These are phyloP conservation scores for Ploceus nigricollis DNA, from an alignment of 2,113 vertebrate species.

Conservation along the genomic window DNA sequence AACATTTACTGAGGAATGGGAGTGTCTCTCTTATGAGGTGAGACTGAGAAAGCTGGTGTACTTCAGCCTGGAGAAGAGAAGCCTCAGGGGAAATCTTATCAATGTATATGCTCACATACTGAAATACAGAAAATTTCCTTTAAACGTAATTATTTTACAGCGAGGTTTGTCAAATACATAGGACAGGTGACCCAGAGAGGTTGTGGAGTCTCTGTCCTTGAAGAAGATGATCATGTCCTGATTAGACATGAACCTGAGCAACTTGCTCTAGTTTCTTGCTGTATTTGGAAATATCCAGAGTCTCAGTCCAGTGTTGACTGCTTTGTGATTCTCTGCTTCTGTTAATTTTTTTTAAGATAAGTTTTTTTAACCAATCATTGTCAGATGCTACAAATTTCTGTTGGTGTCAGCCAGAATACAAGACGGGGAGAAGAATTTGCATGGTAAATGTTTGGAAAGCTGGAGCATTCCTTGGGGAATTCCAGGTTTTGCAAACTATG, in stretches of 20 bases:
- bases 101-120: neutral
- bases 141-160: neutral
- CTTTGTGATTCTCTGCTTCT: neutral
- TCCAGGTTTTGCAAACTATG: neutral
- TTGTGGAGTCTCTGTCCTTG: neutral
- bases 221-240: neutral
- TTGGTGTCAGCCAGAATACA: neutral
- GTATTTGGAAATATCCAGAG: neutral
- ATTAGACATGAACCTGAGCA: neutral
- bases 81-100: neutral
- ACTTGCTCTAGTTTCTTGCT: fast-evolving
- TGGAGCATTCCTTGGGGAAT: neutral
- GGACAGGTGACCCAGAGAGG: neutral
- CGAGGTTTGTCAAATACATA: neutral
- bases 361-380: neutral
- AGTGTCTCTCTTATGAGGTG: neutral
- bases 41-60: neutral
- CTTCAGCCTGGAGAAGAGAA: neutral
- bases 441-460: neutral
- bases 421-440: neutral
- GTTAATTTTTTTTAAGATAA: neutral
- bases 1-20: neutral
- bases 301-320: neutral
- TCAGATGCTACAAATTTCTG: neutral
- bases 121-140: neutral